phyloP scores from a whole-genome alignment of 2,888 invertebrate species.

The Tinea trinotella region DNA sequence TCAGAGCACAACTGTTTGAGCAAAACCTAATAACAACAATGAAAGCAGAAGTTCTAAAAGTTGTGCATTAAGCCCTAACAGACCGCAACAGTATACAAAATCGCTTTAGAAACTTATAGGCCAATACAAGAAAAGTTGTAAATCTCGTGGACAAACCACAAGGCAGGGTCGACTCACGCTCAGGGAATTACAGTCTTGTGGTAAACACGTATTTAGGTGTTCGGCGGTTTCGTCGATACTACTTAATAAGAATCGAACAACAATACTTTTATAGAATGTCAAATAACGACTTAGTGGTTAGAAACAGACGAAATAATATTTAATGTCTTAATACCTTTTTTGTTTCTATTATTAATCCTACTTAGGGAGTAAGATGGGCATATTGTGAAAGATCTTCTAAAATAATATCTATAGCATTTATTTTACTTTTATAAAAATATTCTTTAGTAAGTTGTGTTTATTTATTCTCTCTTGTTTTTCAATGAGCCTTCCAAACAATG shows the following conservation, averaged over 20 bases:
- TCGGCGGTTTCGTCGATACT: constrained; percentile 15
- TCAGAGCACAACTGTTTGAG: no score
- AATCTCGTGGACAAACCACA: constrained; percentile 54
- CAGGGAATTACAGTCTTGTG: constrained; percentile 31
- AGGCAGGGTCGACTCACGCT: constrained; percentile 36
- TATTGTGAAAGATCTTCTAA: no score
- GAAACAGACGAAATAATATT: neutral
- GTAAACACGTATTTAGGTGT: constrained; percentile 16
- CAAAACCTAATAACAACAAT: neutral
- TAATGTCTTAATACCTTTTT: neutral
- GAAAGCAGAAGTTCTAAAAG: constrained; percentile 4
- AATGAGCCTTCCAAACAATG: neutral
- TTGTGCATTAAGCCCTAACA: constrained; percentile 29
- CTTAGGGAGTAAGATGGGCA: neutral
- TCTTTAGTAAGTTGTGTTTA: neutral
- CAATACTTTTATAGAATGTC: neutral
- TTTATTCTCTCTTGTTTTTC: neutral
- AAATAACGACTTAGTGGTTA: constrained; percentile 16
- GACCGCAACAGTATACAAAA: constrained; percentile 25
- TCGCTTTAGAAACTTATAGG: constrained; percentile 20
- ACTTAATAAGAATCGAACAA: constrained; percentile 16
- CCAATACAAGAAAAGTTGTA: constrained; percentile 62
- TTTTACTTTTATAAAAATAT: neutral
- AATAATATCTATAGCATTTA: neutral
- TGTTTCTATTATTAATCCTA: no score